Evolutionary conservation across 2,113 vertebrate genomes (phyloP), one percentile per base, ranked within the genome.

Genomic region (Gymnogyps californianus): DNA sequence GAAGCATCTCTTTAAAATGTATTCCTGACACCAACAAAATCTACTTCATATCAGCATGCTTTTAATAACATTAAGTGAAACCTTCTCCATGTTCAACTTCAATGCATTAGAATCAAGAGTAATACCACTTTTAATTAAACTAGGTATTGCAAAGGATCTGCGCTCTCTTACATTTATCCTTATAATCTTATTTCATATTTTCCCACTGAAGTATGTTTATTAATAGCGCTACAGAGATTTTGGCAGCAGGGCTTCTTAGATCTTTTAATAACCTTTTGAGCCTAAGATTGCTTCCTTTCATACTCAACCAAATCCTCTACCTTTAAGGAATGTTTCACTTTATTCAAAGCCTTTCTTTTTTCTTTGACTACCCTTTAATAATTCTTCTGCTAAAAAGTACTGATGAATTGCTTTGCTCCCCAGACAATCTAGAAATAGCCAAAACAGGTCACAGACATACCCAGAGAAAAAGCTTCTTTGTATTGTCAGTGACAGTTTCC

Each of bases 251-350:
- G 26, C 5, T 89, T 90, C 84, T 87, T 88, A 89, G 91, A 96
- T 87, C 93, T 84, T 94, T 38, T 76, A 95, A 95, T 92, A 95
- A 97, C 93, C 74, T 96, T 92, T 82, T 78, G 65, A 96, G 94
- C 88, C 22, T 51, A 54, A 94, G 81, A 82, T 82, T 40, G 51
- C 72, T 97, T 96, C 52, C 79, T 92, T 93, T 95, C 83, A 93
- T 93, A 67, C 79, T 91, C 90, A 52, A 93, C 80, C 57, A 93
- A 97, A 94, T 91, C 89, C 70, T 96, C 42, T 67, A 75, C 87
- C 86, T 94, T 96, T 90, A 94, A 97, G 91, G 71, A 81, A 86
- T 67, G 25, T 62, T 90, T 96, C 47, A 18, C 38, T 94, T 93
- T 94, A 87, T 94, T 94, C 67, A 84, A 91, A 95, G 49, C n/a